Percentiles rank a stretch among this genome's conserved stretches.
These are phyloP conservation scores for Lapara coniferarum DNA, from an alignment of 2,888 invertebrate genomes.

Conservation along the genomic window DNA sequence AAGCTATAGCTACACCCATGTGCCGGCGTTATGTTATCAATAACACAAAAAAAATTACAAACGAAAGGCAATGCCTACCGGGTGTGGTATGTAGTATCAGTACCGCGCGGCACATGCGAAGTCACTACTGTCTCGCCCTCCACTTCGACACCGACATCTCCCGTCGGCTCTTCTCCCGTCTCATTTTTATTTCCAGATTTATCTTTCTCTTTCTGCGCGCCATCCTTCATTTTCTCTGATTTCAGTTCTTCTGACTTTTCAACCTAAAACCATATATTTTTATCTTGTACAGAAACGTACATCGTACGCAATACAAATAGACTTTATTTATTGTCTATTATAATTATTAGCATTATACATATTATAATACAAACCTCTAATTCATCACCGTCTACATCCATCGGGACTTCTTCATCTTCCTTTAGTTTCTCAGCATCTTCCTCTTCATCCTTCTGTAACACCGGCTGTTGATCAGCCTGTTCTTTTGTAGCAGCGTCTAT, in stretches of 20 bases:
- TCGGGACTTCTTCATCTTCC: conserved; percentile 82
- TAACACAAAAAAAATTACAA: no score
- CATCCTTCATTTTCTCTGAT: conserved; percentile 68
- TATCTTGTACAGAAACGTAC: no score
- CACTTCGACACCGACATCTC: conserved; percentile 84
- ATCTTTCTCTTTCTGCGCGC: conserved; percentile 74
- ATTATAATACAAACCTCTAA: conserved; percentile 54
- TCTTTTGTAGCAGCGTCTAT: conserved; percentile 92
- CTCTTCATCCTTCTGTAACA: conserved; percentile 82
- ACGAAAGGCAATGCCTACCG: conserved; percentile 60
- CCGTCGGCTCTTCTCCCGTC: conserved; percentile 70
- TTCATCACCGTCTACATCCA: conserved; percentile 78
- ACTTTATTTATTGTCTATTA: no score
- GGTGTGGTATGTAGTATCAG: conserved; percentile 91
- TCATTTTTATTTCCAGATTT: conserved; percentile 73
- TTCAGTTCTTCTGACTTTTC: conserved; percentile 73
- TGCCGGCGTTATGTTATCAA: no score
- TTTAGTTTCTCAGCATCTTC: conserved; percentile 83
- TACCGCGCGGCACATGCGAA: conserved; percentile 85
- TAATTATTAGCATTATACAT: neutral
- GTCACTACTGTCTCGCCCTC: conserved; percentile 91
- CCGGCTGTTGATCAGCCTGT: conserved; percentile 88
- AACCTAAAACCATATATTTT: conserved; percentile 48
- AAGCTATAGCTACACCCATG: no score
- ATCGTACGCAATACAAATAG: no score